These are phyloP conservation scores for Sarcophaga peregrina DNA, from an alignment of 1,140 invertebrate species.

Conservation along the genomic window DNA sequence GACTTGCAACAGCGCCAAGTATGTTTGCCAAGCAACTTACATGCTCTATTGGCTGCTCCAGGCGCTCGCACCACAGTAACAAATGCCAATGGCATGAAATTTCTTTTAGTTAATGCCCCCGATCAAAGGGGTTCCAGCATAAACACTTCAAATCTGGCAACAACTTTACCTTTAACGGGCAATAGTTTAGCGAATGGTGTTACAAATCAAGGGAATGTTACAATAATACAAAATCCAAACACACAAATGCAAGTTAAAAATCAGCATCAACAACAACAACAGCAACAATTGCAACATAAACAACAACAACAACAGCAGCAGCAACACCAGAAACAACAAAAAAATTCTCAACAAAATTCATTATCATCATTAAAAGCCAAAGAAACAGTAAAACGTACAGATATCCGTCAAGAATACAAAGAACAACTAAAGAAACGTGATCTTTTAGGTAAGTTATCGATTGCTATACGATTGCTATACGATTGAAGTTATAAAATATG, in stretches of 20 bases:
- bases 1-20: background rate
- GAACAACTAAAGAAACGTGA: conserved; percentile 33
- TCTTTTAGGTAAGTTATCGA: background rate
- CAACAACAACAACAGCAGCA: background rate
- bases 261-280: conserved; percentile 41
- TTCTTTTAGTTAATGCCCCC: background rate
- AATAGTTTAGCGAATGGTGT: background rate
- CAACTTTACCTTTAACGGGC: background rate
- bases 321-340: background rate
- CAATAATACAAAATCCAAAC: background rate
- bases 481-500: no score
- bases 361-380: background rate
- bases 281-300: conserved; percentile 1
- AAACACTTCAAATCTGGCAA: background rate
- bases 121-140: background rate
- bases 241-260: conserved; percentile 32
- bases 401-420: background rate
- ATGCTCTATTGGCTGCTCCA: conserved; percentile 21
- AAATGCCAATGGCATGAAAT: conserved; percentile 14
- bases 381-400: background rate
- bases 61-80: background rate
- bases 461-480: background rate
- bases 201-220: background rate
- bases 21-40: background rate
- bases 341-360: background rate